Percentiles rank a stretch among this genome's conserved stretches.
Conservation (phyloP, 2,888 invertebrate genomes). For the Palloptera scutellata region DNA sequence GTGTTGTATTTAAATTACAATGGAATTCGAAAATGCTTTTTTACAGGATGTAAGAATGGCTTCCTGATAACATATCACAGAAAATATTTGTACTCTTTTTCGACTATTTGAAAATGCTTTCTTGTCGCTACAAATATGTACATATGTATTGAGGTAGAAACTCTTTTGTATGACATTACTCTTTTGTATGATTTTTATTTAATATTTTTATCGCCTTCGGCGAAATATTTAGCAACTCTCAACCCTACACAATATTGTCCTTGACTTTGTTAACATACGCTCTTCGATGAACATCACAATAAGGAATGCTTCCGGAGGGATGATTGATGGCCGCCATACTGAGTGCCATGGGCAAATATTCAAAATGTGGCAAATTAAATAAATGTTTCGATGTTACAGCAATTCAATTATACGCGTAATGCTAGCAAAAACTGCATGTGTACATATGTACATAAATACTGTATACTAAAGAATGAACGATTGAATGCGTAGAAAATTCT, state of each 20-base stretch:
- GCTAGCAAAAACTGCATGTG: neutral
- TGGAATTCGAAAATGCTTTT: conserved; percentile 13
- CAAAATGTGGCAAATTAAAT: conserved; percentile 16
- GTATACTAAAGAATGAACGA: neutral
- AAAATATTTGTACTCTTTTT: neutral
- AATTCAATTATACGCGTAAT: neutral
- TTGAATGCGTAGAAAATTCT: no score
- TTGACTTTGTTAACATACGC: conserved; percentile 18
- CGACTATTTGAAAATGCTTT: neutral
- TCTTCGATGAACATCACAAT: conserved; percentile 22
- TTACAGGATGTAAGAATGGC: conserved; percentile 54
- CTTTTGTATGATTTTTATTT: conserved; percentile 8
- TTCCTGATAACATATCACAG: conserved; percentile 49
- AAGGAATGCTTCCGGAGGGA: conserved; percentile 34
- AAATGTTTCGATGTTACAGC: neutral
- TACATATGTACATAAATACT: neutral
- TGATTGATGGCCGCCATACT: conserved; percentile 36
- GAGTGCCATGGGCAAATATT: conserved; percentile 8
- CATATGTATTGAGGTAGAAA: neutral
- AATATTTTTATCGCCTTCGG: conserved; percentile 23
- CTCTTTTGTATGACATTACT: neutral
- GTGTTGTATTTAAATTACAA: neutral
- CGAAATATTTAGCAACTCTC: conserved; percentile 1
- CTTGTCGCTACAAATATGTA: no score
- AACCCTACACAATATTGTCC: neutral